These are phyloP conservation scores for Pocota personata DNA, from an alignment of 2,888 invertebrate species.

Conservation along the genomic window DNA sequence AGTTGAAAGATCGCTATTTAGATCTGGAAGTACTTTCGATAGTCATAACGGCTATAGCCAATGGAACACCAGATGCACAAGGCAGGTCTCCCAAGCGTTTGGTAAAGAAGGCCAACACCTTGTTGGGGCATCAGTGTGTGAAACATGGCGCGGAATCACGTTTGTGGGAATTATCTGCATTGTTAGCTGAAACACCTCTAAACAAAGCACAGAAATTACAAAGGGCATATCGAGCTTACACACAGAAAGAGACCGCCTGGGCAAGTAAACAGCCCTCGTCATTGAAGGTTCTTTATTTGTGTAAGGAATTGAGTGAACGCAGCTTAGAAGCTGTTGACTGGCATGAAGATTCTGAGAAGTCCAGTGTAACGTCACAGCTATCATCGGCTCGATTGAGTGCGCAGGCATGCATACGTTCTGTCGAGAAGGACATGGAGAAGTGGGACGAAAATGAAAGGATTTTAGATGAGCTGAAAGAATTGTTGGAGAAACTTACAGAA, in stretches of 20 bases:
- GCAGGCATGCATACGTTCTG: conserved; percentile 84
- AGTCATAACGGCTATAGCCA: conserved; percentile 87
- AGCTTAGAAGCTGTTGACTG: conserved; percentile 84
- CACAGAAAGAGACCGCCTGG: conserved; percentile 86
- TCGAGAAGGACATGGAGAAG: conserved; percentile 82
- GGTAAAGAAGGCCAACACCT: conserved; percentile 78
- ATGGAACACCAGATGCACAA: conserved; percentile 86
- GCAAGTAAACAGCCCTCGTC: conserved; percentile 85
- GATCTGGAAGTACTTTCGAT: conserved; percentile 90
- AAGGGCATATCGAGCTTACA: conserved; percentile 89
- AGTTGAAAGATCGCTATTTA: conserved; percentile 91
- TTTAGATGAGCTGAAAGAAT: conserved; percentile 80
- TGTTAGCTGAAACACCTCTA: conserved; percentile 85
- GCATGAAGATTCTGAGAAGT: conserved; percentile 83
- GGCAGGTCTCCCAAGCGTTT: conserved; percentile 83
- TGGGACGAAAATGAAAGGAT: conserved; percentile 82
- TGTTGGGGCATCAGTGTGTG: conserved; percentile 81
- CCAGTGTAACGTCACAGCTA: conserved; percentile 84
- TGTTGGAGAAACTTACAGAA: conserved; percentile 67
- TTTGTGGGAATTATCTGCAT: conserved; percentile 92
- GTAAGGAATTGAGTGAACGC: conserved; percentile 85
- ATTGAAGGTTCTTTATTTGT: conserved; percentile 86
- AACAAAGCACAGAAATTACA: conserved; percentile 89
- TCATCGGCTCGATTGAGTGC: conserved; percentile 85
- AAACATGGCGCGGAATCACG: conserved; percentile 87